Conservation (phyloP, 2,888 invertebrate genomes). For the Plagiodera versicolora region DNA sequence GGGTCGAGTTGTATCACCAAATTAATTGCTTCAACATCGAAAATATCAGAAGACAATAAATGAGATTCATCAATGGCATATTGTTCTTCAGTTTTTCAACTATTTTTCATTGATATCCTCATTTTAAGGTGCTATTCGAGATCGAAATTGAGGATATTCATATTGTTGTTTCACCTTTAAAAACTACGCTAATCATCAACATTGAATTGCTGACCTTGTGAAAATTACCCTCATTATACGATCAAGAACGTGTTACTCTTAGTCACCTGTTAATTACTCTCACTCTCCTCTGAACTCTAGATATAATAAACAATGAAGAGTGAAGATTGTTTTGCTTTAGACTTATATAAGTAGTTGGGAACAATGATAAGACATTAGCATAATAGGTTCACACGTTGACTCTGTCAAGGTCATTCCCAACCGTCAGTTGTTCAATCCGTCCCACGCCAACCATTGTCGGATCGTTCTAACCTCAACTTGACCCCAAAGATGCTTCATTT, state of each 20-base stretch:
- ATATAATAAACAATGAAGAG: conserved; percentile 28
- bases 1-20: background rate
- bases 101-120: no score
- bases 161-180: background rate
- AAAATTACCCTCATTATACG: conserved; percentile 14
- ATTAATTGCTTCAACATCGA: no score
- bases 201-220: conserved; percentile 16
- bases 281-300: conserved; percentile 20
- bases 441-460: conserved; percentile 41
- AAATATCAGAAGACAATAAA: no score
- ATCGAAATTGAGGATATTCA: background rate
- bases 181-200: background rate
- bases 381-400: conserved; percentile 47
- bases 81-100: no score
- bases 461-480: conserved; percentile 44
- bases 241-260: conserved; percentile 15
- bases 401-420: conserved; percentile 48
- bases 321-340: conserved; percentile 29
- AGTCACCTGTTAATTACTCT: conserved; percentile 26
- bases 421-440: conserved; percentile 41
- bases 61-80: no score
- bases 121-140: background rate
- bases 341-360: conserved; percentile 31
- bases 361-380: conserved; percentile 41
- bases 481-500: conserved; percentile 35